Conservation (phyloP, 2,797 vertebrate species). For the Champsocephalus gunnari region DNA sequence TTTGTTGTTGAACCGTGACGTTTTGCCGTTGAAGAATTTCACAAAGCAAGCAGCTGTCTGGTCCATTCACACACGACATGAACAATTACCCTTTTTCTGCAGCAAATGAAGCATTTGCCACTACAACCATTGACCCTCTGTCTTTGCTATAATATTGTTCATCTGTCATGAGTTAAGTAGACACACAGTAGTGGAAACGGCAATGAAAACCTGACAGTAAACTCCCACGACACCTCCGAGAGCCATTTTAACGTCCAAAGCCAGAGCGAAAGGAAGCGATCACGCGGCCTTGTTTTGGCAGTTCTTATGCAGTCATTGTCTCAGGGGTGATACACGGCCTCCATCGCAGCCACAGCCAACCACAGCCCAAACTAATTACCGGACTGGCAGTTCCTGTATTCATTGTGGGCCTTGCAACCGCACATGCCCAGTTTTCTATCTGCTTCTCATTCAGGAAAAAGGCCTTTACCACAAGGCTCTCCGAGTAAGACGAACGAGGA, state of each 20-base stretch:
- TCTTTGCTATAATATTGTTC: conserved; percentile 60
- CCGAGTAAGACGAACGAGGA: conserved; percentile 54
- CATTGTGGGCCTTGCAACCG: conserved; percentile 52
- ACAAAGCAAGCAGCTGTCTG: conserved; percentile 14
- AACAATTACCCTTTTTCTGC: conserved; percentile 33
- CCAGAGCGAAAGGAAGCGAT: conserved; percentile 64
- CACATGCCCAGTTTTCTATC: conserved; percentile 58
- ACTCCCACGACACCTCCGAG: conserved; percentile 54
- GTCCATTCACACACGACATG: conserved; percentile 16
- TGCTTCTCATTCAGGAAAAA: conserved; percentile 59
- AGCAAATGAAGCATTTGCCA: conserved; percentile 40
- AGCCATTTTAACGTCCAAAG: conserved; percentile 59
- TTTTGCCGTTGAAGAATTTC: conserved; percentile 16
- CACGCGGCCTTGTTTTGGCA: conserved; percentile 70
- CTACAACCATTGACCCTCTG: conserved; percentile 41
- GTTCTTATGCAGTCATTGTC: conserved; percentile 73
- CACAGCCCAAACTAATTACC: conserved; percentile 78
- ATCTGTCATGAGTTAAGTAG: conserved; percentile 66
- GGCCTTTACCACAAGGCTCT: conserved; percentile 63
- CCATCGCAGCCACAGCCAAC: conserved; percentile 67
- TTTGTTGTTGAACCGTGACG: conserved; percentile 17
- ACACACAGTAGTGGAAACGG: conserved; percentile 34
- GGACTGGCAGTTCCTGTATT: conserved; percentile 67
- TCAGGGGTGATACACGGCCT: conserved; percentile 75
- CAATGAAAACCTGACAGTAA: conserved; percentile 61